Evolutionary conservation across 2,113 vertebrate genomes (phyloP), one percentile per base, ranked within the genome.

Genomic region (Jaculus jaculus): DNA sequence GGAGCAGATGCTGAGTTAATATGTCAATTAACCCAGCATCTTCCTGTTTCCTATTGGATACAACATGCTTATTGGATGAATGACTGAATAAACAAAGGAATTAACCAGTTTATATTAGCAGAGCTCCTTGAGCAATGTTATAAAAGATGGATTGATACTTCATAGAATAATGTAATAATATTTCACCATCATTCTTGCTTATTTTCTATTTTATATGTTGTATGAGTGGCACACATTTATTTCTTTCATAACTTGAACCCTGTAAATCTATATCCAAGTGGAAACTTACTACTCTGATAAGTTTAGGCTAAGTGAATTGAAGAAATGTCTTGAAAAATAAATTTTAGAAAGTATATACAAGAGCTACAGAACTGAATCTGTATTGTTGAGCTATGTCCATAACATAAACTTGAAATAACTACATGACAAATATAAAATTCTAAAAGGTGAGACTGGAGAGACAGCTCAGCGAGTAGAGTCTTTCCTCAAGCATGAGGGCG

Each of bases 1-100:
- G 34, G 3, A 28, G 6, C 17, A 89, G 23, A 79, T 92, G 23
- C 26, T 88, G 34, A 95, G 34, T 87, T 95, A 79, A 54, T 84
- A 78, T 93, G 84, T 95, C 17, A 91, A 21, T 80, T 92, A 91
- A 20, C 51, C 3, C 66, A 30, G 63, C 74, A 78, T 71, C 34
- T 72, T 63, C 30, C 3, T 42, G 15, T 90, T 42, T 74, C 11
- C 82, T 54, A 54, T 21, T 54, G 68, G 37, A 81, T 89, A 32
- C 39, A 4, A 42, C 9, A 75, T 63, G 37, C 37, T 77, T 80
- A 4, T n/a, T 90, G 54, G 78, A 92, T 87, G 60, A 11, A 83
- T 34, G 28, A 66, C n/a, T 68, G 26, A 58, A 10, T 87, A 17
- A 88, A 85, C 74, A 5, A 89, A 75, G 63, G 1, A 71, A 68